Conservation (phyloP, 2,888 invertebrate genomes). For the Catotricha subobsoleta region DNA sequence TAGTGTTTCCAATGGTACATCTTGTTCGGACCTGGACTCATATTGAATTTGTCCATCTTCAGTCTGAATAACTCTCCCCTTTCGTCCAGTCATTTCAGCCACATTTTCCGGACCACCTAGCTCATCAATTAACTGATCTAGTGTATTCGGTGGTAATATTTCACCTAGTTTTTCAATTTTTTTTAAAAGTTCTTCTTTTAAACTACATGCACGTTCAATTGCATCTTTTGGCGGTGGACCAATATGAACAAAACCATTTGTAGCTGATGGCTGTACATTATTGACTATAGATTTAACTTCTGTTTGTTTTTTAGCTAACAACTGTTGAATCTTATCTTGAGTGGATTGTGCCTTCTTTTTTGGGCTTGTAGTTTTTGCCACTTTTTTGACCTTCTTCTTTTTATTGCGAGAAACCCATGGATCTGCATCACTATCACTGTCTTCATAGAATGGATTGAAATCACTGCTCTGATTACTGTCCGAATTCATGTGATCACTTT, state of each 20-base stretch:
- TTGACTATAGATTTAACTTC: conserved; percentile 16
- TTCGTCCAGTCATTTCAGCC: conserved; percentile 98
- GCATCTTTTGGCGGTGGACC: conserved; percentile 59
- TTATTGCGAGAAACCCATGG: conserved; percentile 61
- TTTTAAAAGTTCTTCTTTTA: conserved; percentile 80
- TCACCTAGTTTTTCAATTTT: conserved; percentile 75
- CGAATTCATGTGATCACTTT: conserved; percentile 29
- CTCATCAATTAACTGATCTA: conserved; percentile 96
- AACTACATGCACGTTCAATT: conserved; percentile 73
- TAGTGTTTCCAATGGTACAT: conserved; percentile 90
- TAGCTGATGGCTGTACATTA: background rate
- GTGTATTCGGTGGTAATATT: conserved; percentile 83
- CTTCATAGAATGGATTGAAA: conserved; percentile 86
- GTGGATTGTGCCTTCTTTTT: conserved; percentile 46
- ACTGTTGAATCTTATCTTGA: conserved; percentile 61
- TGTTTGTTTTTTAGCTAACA: conserved; percentile 35
- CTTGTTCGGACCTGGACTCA: conserved; percentile 84
- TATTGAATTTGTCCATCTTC: conserved; percentile 87
- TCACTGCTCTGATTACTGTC: conserved; percentile 55
- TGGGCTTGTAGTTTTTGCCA: conserved; percentile 18
- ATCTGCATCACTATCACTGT: conserved; percentile 63
- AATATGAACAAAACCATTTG: conserved; percentile 24
- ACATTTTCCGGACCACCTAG: conserved; percentile 95
- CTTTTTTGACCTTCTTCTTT: conserved; percentile 35
- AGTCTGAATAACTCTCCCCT: conserved; percentile 79